These are phyloP conservation scores for Phalloptychus januarius DNA, from an alignment of 2,797 vertebrate genomes.

Conservation along the genomic window DNA sequence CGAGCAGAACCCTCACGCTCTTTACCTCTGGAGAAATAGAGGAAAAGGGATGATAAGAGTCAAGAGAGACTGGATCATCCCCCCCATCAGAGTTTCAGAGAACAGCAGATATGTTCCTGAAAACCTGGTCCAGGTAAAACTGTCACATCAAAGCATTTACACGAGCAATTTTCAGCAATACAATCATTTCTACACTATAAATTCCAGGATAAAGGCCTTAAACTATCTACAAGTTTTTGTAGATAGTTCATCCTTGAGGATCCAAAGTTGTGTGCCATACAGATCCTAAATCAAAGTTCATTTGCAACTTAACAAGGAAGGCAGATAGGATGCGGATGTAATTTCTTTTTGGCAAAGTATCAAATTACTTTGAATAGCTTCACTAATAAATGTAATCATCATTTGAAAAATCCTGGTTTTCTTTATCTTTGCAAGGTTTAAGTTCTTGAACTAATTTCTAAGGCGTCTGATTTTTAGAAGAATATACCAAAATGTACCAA, in stretches of 20 bases:
- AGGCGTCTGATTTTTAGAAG: neutral
- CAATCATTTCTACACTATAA: neutral
- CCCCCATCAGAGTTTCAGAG: slow-evolving; percentile 92
- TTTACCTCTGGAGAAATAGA: slow-evolving; percentile 78
- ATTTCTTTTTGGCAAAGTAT: neutral
- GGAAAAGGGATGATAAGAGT: slow-evolving; percentile 70
- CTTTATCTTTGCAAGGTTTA: neutral
- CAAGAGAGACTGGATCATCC: slow-evolving; percentile 97
- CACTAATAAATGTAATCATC: neutral
- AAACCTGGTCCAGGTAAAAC: slow-evolving; percentile 90
- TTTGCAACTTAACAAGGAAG: neutral
- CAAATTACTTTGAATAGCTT: neutral
- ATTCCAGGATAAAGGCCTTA: neutral
- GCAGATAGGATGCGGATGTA: neutral
- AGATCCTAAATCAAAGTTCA: neutral
- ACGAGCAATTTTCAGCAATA: neutral
- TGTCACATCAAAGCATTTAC: neutral
- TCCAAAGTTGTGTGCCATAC: neutral
- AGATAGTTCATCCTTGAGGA: neutral
- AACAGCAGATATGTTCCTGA: slow-evolving; percentile 93
- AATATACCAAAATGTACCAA: neutral
- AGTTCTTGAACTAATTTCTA: neutral
- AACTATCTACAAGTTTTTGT: neutral
- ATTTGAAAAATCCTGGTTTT: neutral
- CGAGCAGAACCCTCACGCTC: slow-evolving; percentile 38